These are phyloP conservation scores for Prunella fulvescens DNA, from an alignment of 2,113 vertebrate species.

Conservation along the genomic window DNA sequence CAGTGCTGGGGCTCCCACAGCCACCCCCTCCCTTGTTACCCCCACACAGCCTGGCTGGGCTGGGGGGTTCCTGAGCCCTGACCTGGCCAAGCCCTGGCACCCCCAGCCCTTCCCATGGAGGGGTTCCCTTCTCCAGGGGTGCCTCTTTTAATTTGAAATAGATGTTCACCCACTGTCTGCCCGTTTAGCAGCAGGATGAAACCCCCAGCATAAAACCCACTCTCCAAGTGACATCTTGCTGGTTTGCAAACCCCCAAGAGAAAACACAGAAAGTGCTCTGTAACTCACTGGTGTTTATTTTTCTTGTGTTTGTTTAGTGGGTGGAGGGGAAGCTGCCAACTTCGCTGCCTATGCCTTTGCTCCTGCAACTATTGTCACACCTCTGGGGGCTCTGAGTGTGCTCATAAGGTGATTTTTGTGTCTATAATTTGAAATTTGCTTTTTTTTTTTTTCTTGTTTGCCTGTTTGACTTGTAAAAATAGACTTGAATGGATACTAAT, in stretches of 20 bases:
- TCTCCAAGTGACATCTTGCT: background rate
- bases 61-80: background rate
- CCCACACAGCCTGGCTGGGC: background rate
- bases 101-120: background rate
- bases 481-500: background rate
- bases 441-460: background rate
- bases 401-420: constrained; percentile 85
- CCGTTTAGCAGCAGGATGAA: background rate
- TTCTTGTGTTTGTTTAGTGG: constrained; percentile 80
- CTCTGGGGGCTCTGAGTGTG: constrained; percentile 91
- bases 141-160: too few relatives aligned
- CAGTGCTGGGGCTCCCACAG: background rate
- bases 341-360: constrained; percentile 94
- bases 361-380: constrained; percentile 91
- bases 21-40: background rate
- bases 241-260: background rate
- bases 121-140: background rate
- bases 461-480: background rate
- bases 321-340: constrained; percentile 90
- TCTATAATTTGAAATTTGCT: background rate
- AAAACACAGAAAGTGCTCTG: background rate
- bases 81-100: background rate
- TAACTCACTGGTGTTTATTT: constrained; percentile 28
- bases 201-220: background rate
- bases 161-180: accelerated